Percentiles rank a stretch among this genome's conserved stretches.
These are phyloP conservation scores for Aelia acuminata DNA, from an alignment of 2,888 invertebrate species.

Conservation along the genomic window DNA sequence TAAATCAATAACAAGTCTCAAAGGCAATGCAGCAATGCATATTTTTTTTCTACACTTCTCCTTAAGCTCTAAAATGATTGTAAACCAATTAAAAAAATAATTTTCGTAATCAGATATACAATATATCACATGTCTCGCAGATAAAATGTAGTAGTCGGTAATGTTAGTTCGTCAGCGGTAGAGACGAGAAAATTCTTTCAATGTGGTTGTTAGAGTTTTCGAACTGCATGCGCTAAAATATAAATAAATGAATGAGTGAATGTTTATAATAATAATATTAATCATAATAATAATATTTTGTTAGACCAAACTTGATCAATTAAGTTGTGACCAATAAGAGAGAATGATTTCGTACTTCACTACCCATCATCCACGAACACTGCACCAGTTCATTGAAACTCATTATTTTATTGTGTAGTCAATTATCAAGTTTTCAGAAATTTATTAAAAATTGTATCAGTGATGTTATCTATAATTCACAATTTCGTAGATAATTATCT, in stretches of 20 bases:
- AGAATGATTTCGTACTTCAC: too few species aligned
- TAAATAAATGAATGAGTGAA: not conserved
- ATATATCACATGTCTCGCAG: slow-evolving; percentile 18
- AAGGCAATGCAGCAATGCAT: not conserved
- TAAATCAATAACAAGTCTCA: slow-evolving; percentile 15
- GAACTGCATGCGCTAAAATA: slow-evolving; percentile 59
- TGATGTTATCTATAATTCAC: too few species aligned
- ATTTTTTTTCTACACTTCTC: not conserved
- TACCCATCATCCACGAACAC: too few species aligned
- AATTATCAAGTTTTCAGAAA: too few species aligned
- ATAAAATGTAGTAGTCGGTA: slow-evolving; percentile 24
- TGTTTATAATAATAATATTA: too few species aligned
- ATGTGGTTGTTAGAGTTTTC: slow-evolving; percentile 73
- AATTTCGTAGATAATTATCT: too few species aligned
- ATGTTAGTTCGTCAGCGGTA: slow-evolving; percentile 78
- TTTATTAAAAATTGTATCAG: too few species aligned
- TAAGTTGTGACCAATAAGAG: not conserved
- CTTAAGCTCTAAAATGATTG: slow-evolving; percentile 39
- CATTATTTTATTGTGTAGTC: too few species aligned
- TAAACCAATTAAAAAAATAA: slow-evolving; percentile 51
- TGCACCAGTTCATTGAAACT: too few species aligned
- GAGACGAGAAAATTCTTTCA: slow-evolving; percentile 88
- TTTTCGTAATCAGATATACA: slow-evolving; percentile 26
- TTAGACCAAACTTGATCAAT: not conserved
- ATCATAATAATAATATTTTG: too few species aligned